A percentile compares a stretch with the other conserved stretches of the same genome.
These are phyloP conservation scores for Pygoscelis adeliae DNA, from an alignment of 2,113 vertebrate species.

Conservation along the genomic window DNA sequence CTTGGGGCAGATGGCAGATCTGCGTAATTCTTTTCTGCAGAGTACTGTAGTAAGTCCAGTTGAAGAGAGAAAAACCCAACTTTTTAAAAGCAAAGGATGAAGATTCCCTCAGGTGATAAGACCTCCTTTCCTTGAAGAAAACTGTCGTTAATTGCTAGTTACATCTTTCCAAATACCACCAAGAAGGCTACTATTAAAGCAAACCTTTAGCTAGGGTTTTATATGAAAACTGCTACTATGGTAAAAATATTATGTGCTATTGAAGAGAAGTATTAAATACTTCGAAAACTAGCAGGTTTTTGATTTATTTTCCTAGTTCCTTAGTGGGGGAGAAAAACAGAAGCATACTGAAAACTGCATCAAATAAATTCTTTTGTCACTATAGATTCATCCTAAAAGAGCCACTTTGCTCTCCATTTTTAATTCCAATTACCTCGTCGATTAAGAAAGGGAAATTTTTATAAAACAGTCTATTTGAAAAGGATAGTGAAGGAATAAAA, in stretches of 20 bases:
- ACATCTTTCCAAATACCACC: not conserved
- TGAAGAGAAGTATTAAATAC: not conserved
- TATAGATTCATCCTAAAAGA: not conserved
- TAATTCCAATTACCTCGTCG: not conserved
- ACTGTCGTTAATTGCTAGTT: not conserved
- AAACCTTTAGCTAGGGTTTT: not conserved
- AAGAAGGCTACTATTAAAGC: not conserved
- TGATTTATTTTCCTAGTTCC: not conserved
- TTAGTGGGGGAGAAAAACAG: not conserved
- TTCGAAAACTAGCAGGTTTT: not conserved
- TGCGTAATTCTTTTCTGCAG: not conserved
- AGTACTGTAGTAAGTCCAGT: not conserved
- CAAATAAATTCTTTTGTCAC: not conserved
- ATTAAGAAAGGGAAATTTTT: not conserved
- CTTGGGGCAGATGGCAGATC: not conserved
- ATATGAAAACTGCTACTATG: not conserved
- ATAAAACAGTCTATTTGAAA: not conserved
- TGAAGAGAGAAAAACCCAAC: not conserved
- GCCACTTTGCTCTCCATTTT: not conserved
- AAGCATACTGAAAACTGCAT: not conserved
- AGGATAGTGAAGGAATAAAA: not conserved
- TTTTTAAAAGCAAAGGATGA: not conserved
- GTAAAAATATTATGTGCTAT: not conserved
- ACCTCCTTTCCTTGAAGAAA: not conserved
- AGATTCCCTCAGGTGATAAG: not conserved